Percentiles rank a stretch among this genome's conserved stretches.
Evolutionary conservation across 2,797 vertebrate species (phyloP).

Genomic region (Phaenicophaeus curvirostris): DNA sequence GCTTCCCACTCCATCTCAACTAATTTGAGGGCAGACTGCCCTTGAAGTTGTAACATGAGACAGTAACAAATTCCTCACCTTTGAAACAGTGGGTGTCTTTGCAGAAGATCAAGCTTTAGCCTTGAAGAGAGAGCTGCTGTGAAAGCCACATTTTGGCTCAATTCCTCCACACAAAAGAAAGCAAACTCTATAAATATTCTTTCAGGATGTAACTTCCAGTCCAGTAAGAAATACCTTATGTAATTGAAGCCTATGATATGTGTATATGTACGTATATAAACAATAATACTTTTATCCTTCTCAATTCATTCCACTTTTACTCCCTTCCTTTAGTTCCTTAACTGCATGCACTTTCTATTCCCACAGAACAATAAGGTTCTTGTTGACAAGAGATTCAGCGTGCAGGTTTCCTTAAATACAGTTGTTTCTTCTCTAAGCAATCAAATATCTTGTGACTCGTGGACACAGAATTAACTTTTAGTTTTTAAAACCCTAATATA

Average conservation of each 20-base stretch:
- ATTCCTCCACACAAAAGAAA: not conserved
- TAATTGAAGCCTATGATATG: not conserved
- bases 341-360: not conserved
- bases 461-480: not conserved
- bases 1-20: not conserved
- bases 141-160: not conserved
- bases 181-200: not conserved
- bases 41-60: constrained; percentile 24
- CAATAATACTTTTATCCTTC: no score
- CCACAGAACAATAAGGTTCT: not conserved
- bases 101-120: not conserved
- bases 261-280: not conserved
- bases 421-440: no score
- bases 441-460: not conserved
- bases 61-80: constrained; percentile 12
- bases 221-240: not conserved
- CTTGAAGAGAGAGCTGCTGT: not conserved
- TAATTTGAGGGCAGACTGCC: constrained; percentile 14
- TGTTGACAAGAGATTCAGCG: not conserved
- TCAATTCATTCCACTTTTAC: not conserved
- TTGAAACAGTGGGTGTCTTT: not conserved
- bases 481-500: not conserved
- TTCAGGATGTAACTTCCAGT: not conserved
- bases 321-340: not conserved
- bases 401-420: not conserved